Conservation (phyloP, 2,113 vertebrate genomes). For the Octodon degus region DNA sequence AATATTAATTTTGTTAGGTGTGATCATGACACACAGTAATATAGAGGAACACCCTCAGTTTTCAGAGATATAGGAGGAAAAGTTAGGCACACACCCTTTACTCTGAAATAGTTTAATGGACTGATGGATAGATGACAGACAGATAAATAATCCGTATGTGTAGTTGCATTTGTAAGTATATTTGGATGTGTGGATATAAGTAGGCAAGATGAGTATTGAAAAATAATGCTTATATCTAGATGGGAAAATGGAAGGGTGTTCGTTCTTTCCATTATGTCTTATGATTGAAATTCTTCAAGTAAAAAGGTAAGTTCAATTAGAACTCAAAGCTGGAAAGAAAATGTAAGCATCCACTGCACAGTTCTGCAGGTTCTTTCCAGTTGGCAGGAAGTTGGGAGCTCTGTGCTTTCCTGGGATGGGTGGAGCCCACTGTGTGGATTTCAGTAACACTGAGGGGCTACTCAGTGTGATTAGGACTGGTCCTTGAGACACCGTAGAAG, state of each 20-base stretch:
- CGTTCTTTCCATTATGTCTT: neutral
- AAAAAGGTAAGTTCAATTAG: neutral
- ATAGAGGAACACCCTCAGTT: neutral
- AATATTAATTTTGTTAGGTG: neutral
- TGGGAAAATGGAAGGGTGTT: neutral
- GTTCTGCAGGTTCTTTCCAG: neutral
- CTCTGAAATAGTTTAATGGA: neutral
- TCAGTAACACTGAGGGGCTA: neutral
- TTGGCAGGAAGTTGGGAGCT: too few species aligned
- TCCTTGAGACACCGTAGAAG: neutral
- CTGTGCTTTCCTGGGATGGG: neutral
- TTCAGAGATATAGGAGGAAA: neutral
- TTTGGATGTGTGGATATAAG: neutral
- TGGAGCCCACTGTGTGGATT: neutral
- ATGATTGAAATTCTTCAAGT: neutral
- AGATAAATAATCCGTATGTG: neutral
- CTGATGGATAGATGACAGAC: neutral
- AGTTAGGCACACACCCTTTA: neutral
- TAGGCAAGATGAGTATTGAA: neutral
- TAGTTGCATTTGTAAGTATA: neutral
- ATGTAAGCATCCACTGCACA: too few species aligned
- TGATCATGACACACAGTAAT: too few species aligned
- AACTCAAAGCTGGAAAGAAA: neutral
- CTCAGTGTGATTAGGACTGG: too few species aligned
- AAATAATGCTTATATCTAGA: neutral